These are phyloP conservation scores for Diarsia mendica DNA, from an alignment of 2,888 invertebrate species.

Conservation along the genomic window DNA sequence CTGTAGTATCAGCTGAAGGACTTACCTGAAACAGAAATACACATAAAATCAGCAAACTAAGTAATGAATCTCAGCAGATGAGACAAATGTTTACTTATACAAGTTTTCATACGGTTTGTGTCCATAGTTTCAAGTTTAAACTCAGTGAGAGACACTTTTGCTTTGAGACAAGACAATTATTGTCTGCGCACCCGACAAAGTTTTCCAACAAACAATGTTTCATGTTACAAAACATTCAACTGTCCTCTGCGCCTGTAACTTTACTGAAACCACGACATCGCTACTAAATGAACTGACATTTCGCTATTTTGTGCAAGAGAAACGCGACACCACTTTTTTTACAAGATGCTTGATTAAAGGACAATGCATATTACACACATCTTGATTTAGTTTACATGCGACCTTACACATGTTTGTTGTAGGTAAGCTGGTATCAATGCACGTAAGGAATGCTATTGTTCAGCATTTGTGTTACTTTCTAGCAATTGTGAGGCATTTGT, in stretches of 20 bases:
- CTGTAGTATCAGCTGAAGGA: slow-evolving; percentile 39
- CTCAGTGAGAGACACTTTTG: slow-evolving; percentile 61
- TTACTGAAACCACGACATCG: slow-evolving; percentile 53
- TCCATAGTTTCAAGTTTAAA: slow-evolving; percentile 49
- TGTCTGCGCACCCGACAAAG: slow-evolving; percentile 77
- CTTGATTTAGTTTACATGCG: slow-evolving; percentile 38
- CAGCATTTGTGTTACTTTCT: slow-evolving; percentile 78
- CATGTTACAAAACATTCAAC: slow-evolving; percentile 80
- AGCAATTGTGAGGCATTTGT: slow-evolving; percentile 78
- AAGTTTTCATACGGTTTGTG: slow-evolving; percentile 38
- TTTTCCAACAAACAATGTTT: slow-evolving; percentile 81
- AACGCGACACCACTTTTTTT: slow-evolving; percentile 17
- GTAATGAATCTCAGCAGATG: slow-evolving; percentile 22
- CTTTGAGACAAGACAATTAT: slow-evolving; percentile 72
- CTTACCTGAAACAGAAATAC: slow-evolving; percentile 77
- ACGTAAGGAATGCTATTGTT: slow-evolving; percentile 83
- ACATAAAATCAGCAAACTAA: slow-evolving; percentile 53
- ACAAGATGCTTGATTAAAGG: slow-evolving; percentile 23
- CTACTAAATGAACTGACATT: slow-evolving; percentile 45
- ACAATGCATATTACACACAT: slow-evolving; percentile 26
- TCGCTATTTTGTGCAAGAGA: slow-evolving; percentile 26
- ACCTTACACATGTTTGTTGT: slow-evolving; percentile 34
- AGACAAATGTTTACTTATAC: slow-evolving; percentile 30
- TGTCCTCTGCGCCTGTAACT: slow-evolving; percentile 50
- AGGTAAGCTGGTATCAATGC: slow-evolving; percentile 62